Evolutionary conservation across 2,113 vertebrate genomes (phyloP), one percentile per base, ranked within the genome.

Genomic region (Hypocryptadius cinnamomeus): DNA sequence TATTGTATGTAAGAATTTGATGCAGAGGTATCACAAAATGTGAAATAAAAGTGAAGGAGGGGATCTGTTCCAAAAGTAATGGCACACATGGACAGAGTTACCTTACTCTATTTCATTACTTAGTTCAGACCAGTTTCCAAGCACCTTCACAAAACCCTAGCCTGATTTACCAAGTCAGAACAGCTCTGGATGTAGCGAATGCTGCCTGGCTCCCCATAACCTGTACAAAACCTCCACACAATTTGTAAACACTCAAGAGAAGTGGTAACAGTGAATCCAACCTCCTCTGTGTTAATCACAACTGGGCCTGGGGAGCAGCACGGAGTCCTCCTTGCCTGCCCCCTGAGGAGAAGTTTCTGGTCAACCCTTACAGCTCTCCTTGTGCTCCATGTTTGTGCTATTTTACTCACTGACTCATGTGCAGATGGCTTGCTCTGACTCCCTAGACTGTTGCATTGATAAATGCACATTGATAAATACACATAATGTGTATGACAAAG

Each of bases 231-330:
- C 12, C n/a, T 27, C 47, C 68, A 27, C 37, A 3, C 9, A 31
- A 14, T 60, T 35, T 56, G 30, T 42, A 45, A 80, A 72, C 35
- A 28, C 44, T 19, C 8, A 42, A 44, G 51, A 30, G 80, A 51
- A 63, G 39, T 39, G n/a, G 21, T 27, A 57, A 57, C 14, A 40
- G 20, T 48, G n/a, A 79, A n/a, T 65, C 23, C 1, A 14, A 5
- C 10, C 33, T 50, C 2, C 0, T 35, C 1, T 0, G 1, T 3
- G 9, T 25, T 37, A 44, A 68, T 9, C 6, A 3, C n/a, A 84
- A n/a, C 48, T 44, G 48, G 37, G 37, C 56, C 45, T 40, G 17
- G 66, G 61, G 50, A 56, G 40, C 25, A 31, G 35, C 2, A 7
- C 0, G 2, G 14, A 15, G 11, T 37, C 27, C 15, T 68, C 50